Conservation (phyloP, 2,113 vertebrate genomes). For the Cyprinus carpio region DNA sequence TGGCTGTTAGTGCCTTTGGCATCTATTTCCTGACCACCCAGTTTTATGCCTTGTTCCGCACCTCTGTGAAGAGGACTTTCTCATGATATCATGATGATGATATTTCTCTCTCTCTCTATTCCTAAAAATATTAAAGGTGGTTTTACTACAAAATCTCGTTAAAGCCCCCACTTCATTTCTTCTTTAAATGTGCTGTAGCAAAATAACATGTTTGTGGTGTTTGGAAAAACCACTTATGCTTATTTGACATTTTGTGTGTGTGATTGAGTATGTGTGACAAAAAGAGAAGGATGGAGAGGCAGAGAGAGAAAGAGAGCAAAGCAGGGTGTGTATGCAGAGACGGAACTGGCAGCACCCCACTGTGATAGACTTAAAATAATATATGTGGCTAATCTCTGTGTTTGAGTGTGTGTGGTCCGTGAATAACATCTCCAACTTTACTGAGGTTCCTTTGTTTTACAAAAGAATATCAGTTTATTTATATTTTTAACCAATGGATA, state of each 20-base stretch:
- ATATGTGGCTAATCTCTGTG: constrained; percentile 30
- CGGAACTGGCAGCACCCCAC: constrained; percentile 31
- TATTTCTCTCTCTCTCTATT: constrained; percentile 12
- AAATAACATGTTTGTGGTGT: background rate
- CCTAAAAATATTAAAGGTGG: constrained; percentile 18
- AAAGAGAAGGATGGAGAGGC: constrained; percentile 6
- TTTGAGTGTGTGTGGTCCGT: constrained; percentile 36
- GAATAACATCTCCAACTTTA: constrained; percentile 7
- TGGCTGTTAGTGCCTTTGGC: constrained; percentile 70
- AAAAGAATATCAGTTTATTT: constrained; percentile 16
- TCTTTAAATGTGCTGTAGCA: constrained; percentile 6
- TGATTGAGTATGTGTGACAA: constrained; percentile 2
- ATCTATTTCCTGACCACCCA: constrained; percentile 92
- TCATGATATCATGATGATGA: constrained; percentile 51
- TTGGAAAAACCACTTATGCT: constrained; percentile 37
- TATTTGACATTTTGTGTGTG: constrained; percentile 31
- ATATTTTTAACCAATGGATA: background rate
- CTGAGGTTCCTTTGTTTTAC: constrained; percentile 5
- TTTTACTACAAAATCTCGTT: constrained; percentile 27
- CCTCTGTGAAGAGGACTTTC: constrained; percentile 78
- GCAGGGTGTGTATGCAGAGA: constrained; percentile 31
- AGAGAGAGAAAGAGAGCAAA: constrained; percentile 11
- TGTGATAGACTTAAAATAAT: constrained; percentile 37
- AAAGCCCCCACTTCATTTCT: background rate
- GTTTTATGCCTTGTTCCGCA: constrained; percentile 71